Evolutionary conservation across 2,113 vertebrate species (phyloP), one percentile per base, ranked within the genome.

Genomic region (Bostrychus sinensis): DNA sequence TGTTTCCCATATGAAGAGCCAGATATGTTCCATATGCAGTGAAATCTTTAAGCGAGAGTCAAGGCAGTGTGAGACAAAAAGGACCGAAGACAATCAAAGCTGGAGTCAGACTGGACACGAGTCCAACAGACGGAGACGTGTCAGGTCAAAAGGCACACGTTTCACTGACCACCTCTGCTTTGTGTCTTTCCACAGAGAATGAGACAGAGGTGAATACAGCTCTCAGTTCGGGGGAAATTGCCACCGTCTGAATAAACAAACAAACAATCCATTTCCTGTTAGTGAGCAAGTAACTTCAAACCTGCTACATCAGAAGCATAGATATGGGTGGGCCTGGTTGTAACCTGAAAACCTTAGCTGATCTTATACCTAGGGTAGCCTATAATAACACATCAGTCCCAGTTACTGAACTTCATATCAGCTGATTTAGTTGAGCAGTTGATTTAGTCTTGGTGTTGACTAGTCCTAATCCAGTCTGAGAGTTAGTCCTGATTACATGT

Each of bases 241-340:
- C 81, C 72, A 59, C 70, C 60, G 62, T 87, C 85, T 87, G 86
- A 84, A 82, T 72, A 88, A 92, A 90, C 84, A 88, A 84, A 84
- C 73, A 85, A 84, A 82, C 73, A 82, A 69, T 62, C 30, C 11
- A 62, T 77, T 68, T 77, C 66, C 68, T 79, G 74, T 72, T 77
- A 83, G 69, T 73, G 65, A 68, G 84, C 78, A 58, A 73, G 66
- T 71, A 77, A 81, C 72, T 78, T 87, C 42, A 85, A 64, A 83
- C 78, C 74, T 68, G 37, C 19, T 43, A 61, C 54, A 75, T 9
- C 10, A 37, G 71, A 59, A 9, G 10, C 34, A 69, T 7, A 51
- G 7, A 14, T 28, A 4, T 28, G 8, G 12, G 46, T 50, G 48
- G 2, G 23, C n/a, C 7, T 28, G 14, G 5, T 23, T 45, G 22